Evolutionary conservation across 2,113 vertebrate species (phyloP), one percentile per base, ranked within the genome.

Genomic region (Cricetomys ansorgei): DNA sequence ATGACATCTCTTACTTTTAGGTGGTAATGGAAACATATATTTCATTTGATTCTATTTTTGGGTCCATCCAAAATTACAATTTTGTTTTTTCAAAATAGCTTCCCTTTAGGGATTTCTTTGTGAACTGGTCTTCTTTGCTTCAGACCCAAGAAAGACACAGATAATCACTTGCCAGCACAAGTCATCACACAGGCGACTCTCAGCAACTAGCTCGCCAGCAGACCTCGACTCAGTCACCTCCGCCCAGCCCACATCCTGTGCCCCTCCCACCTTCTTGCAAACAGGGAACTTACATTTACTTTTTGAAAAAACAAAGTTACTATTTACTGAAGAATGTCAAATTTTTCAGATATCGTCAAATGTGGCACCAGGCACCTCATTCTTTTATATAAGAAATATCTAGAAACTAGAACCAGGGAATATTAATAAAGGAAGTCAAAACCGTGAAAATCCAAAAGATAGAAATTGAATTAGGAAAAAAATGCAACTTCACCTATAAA

Each of bases 401-500:
- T 81, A 11, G 27, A 81, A 29, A 88, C 11, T 70, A 10, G 12
- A 65, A 86, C 5, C 93, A 84, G 59, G 16, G 89, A 55, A n/a
- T 86, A 3, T 81, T 89, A 76, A 70, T 40, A 86, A 93, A 94
- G 29, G 0, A 2, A 57, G 17, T 7, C 17, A 64, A 95, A 86
- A 72, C 1, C 87, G 27, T 21, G 11, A 48, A 87, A 5, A 2
- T 84, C 65, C 40, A 88, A 90, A 91, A 43, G 1, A 34, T 7
- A 43, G 43, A 85, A 48, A 8, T 48, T 6, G 4, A 93, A 64
- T 89, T 76, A 92, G 6, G 90, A 92, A 94, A 92, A 1, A 73
- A 57, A 48, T 62, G 7, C 25, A 88, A 12, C 17, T 94, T 95
- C 31, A 87, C 62, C 73, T 21, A 90, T 67, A 86, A 83, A 95